Evolutionary conservation across 2,888 invertebrate species (phyloP), one percentile per base, ranked within the genome.

Genomic region (Penaeus monodon): DNA sequence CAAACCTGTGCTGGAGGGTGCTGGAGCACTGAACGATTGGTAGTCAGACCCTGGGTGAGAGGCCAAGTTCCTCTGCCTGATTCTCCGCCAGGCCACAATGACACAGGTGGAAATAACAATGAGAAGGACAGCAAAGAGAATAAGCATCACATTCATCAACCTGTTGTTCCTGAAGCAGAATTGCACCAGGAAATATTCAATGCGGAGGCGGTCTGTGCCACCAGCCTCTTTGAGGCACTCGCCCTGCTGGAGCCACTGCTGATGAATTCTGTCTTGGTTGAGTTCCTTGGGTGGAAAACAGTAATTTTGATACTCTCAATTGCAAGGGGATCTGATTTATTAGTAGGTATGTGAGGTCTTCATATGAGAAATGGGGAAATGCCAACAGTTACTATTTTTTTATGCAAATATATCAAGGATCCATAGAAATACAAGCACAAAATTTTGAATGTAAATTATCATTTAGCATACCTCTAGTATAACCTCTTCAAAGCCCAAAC

Each of bases 61-160:
- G 29, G 79, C 80, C 57, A 84, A 74, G 65, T 81, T 73, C 77
- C 84, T 81, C 66, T 84, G 24, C 80, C 83, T 80, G 66, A 89
- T 80, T 29, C 80, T 81, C 63, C 88, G 78, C 89, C 89, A 89
- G 20, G 76, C 86, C 20, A 89, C 29, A 65, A 90, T 74, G 20
- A 86, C 86, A 65, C 82, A 78, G 29, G 85, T 79, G 10, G 88
- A 80, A 27, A 89, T 64, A 8, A 82, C 70, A n/a, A 88, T 82
- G 44, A 90, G 57, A 22, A 89, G 68, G 22, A 82, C n/a, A 24
- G 84, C 89, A 33, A 88, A 77, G 7, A 74, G 79, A 3, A 88
- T 92, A 95, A 96, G 66, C 94, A 93, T 91, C 95, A 96, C 80
- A 68, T 38, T 74, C 10, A 66, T 73, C 38, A 80, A 20, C 38